phyloP scores from a whole-genome alignment of 2,888 invertebrate genomes.

The Euplexia lucipara region DNA sequence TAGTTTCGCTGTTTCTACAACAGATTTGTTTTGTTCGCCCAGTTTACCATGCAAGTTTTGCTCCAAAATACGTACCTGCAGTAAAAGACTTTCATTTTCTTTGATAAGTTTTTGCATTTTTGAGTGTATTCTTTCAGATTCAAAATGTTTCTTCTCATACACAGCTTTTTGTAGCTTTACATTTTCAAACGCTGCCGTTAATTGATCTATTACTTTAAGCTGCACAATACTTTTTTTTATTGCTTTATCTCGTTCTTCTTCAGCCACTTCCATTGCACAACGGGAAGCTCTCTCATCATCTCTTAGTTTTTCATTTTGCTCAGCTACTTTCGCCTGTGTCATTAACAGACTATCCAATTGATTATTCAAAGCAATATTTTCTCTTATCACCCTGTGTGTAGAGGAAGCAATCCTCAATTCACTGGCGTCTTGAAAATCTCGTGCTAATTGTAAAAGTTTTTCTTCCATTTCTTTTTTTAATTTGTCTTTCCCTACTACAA shows the following conservation, averaged over 20 bases:
- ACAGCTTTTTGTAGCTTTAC: slow-evolving; percentile 86
- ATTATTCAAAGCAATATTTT: slow-evolving; percentile 95
- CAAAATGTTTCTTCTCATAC: slow-evolving; percentile 81
- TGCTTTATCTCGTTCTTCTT: slow-evolving; percentile 92
- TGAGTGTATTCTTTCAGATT: slow-evolving; percentile 80
- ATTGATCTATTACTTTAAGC: slow-evolving; percentile 91
- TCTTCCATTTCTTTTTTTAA: slow-evolving; percentile 97
- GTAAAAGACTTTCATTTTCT: slow-evolving; percentile 83
- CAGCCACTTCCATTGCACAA: slow-evolving; percentile 90
- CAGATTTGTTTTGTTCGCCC: slow-evolving; percentile 85
- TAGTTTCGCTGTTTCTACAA: slow-evolving; percentile 84
- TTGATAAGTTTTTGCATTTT: slow-evolving; percentile 81
- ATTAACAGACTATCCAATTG: slow-evolving; percentile 93
- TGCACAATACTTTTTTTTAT: slow-evolving; percentile 92
- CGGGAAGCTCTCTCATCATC: slow-evolving; percentile 90
- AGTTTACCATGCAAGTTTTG: slow-evolving; percentile 90
- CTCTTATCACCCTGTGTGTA: slow-evolving; percentile 96
- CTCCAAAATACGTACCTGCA: slow-evolving; percentile 89
- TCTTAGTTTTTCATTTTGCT: slow-evolving; percentile 91
- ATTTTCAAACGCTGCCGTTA: slow-evolving; percentile 91
- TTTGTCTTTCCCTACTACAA: slow-evolving; percentile 95
- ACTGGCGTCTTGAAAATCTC: slow-evolving; percentile 96
- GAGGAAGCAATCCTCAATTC: slow-evolving; percentile 97
- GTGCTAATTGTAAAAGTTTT: slow-evolving; percentile 94
- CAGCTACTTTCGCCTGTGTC: slow-evolving; percentile 92